These are phyloP conservation scores for Oeneis ivallda DNA, from an alignment of 2,888 invertebrate genomes.

Conservation along the genomic window DNA sequence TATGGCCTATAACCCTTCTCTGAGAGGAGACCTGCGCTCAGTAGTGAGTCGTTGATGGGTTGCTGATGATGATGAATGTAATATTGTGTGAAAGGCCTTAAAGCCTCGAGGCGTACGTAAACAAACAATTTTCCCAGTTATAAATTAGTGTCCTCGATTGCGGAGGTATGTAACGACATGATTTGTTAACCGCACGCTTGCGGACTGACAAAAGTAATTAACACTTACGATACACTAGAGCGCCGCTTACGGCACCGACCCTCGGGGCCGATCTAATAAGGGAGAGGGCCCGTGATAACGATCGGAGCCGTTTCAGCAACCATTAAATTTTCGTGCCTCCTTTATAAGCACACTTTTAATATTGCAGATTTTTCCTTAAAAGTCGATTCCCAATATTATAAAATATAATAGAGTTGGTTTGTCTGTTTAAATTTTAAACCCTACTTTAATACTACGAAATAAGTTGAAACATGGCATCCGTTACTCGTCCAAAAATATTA, in stretches of 20 bases:
- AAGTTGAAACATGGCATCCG: too few species aligned
- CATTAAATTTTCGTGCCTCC: conserved; percentile 50
- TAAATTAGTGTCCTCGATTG: conserved; percentile 68
- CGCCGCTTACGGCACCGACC: conserved; percentile 67
- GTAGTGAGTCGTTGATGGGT: too few species aligned
- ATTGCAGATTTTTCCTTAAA: background rate
- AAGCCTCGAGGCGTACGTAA: conserved; percentile 63
- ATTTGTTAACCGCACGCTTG: conserved; percentile 72
- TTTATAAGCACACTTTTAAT: background rate
- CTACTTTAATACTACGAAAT: too few species aligned
- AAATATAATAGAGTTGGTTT: too few species aligned
- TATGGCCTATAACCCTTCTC: too few species aligned
- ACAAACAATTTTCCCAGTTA: conserved; percentile 71
- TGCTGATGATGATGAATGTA: too few species aligned
- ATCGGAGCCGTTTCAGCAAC: conserved; percentile 54
- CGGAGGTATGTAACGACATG: conserved; percentile 65
- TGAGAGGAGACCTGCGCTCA: too few species aligned
- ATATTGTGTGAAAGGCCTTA: background rate
- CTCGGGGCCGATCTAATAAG: conserved; percentile 63
- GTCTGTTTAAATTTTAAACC: too few species aligned
- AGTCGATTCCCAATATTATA: too few species aligned
- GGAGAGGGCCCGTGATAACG: conserved; percentile 60
- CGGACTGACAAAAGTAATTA: conserved; percentile 78
- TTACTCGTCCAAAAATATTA: too few species aligned
- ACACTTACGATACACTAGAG: conserved; percentile 74